phyloP scores from a whole-genome alignment of 2,113 vertebrate genomes.

The Apus apus region DNA sequence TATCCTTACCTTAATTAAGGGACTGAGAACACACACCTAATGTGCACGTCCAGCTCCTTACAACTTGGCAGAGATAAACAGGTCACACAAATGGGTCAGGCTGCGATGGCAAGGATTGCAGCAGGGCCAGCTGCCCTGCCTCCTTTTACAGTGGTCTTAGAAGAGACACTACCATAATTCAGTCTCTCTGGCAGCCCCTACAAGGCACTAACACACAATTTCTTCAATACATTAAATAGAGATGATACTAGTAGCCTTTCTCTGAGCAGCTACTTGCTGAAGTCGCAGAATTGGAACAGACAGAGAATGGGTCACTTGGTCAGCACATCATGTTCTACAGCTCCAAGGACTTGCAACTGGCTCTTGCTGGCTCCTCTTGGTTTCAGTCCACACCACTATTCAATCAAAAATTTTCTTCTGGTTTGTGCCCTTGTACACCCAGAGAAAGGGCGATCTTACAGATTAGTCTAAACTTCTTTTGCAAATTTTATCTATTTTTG shows the following conservation, averaged over 20 bases:
- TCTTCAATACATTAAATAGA: background rate
- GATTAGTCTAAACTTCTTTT: background rate
- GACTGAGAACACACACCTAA: background rate
- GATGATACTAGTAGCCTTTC: background rate
- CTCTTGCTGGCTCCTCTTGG: background rate
- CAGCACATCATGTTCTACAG: background rate
- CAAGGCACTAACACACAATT: background rate
- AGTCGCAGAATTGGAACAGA: background rate
- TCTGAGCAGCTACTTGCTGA: background rate
- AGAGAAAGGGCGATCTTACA: background rate
- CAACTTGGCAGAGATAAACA: background rate
- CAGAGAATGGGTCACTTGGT: background rate
- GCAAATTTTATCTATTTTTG: background rate
- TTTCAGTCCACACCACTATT: background rate
- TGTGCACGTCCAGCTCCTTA: background rate
- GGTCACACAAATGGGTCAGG: constrained; percentile 30
- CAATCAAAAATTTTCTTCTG: background rate
- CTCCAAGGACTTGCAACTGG: background rate
- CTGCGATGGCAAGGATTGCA: background rate
- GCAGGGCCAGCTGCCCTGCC: background rate
- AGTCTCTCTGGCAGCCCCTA: background rate
- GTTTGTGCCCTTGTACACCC: background rate
- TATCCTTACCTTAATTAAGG: background rate
- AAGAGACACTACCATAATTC: background rate
- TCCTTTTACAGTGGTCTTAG: background rate